These are phyloP conservation scores for Tipula lateralis DNA, from an alignment of 2,888 invertebrate species.

Conservation along the genomic window DNA sequence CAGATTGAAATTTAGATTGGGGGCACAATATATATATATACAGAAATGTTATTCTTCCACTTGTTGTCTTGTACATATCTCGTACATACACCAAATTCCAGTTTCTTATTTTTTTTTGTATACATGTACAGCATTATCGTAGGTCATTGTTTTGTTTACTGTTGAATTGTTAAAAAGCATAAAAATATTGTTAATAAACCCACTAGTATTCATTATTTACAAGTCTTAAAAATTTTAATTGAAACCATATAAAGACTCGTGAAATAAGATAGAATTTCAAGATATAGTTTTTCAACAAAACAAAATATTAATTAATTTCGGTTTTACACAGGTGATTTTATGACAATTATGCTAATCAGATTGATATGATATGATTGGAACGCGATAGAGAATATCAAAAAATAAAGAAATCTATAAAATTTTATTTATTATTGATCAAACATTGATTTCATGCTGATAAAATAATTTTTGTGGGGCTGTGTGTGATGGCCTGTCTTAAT, in stretches of 20 bases:
- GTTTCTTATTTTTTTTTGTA: not conserved
- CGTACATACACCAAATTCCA: not conserved
- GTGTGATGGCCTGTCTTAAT: not conserved
- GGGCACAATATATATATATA: not conserved
- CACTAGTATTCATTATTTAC: not conserved
- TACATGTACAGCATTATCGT: not conserved
- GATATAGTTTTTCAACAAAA: not conserved
- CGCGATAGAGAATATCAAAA: not conserved
- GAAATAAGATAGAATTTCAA: constrained; percentile 24
- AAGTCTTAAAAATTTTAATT: constrained; percentile 11
- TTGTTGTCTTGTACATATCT: not conserved
- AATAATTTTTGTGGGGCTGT: not conserved
- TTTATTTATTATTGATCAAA: constrained; percentile 19
- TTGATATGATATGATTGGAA: not conserved
- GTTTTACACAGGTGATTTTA: constrained; percentile 3
- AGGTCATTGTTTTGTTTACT: constrained; percentile 19
- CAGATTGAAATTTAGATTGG: not conserved
- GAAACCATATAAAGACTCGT: not conserved
- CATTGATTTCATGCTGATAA: constrained; percentile 11
- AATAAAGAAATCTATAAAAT: not conserved
- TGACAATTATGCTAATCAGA: not conserved
- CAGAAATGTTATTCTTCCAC: not conserved
- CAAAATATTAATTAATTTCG: not conserved
- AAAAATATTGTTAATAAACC: not conserved
- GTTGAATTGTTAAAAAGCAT: not conserved